phyloP scores from a whole-genome alignment of 2,113 vertebrate species.

The Hirundichthys speculiger region DNA sequence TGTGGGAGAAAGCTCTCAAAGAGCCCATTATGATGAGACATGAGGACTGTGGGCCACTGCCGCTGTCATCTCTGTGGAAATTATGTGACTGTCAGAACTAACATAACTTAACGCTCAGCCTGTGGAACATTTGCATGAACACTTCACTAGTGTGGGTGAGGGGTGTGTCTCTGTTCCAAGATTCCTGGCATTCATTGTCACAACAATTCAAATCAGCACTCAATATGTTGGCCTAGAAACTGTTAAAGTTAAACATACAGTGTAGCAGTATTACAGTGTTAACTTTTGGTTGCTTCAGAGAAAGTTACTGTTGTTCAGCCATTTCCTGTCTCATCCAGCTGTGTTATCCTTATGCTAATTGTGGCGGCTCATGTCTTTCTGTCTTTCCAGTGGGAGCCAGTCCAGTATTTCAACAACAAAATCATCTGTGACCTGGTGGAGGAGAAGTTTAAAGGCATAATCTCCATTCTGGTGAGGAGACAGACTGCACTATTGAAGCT shows the following conservation, averaged over 20 bases:
- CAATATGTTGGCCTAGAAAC: no score
- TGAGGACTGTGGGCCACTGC: constrained; percentile 33
- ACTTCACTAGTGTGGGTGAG: constrained; percentile 44
- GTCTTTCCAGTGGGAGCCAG: constrained; percentile 93
- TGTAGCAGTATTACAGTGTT: no score
- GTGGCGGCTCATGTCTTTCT: constrained; percentile 7
- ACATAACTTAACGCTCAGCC: constrained; percentile 9
- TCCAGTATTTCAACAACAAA: constrained; percentile 99
- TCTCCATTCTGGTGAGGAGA: constrained; percentile 92
- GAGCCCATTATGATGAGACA: constrained; percentile 57
- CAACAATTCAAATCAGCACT: no score
- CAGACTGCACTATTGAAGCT: not conserved
- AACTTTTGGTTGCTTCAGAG: no score
- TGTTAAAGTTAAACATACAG: no score
- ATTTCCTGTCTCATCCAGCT: not conserved
- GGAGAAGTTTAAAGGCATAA: constrained; percentile 98
- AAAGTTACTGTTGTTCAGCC: not conserved
- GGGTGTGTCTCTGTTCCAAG: constrained; percentile 2
- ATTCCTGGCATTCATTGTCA: constrained; percentile 49
- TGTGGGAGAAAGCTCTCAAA: constrained; percentile 70
- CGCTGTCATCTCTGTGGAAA: constrained; percentile 49
- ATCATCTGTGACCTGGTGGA: constrained; percentile 99
- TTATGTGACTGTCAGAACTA: constrained; percentile 21
- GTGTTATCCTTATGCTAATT: not conserved
- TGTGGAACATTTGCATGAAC: constrained; percentile 5